phyloP scores from a whole-genome alignment of 2,113 vertebrate genomes.

The Rana temporaria region DNA sequence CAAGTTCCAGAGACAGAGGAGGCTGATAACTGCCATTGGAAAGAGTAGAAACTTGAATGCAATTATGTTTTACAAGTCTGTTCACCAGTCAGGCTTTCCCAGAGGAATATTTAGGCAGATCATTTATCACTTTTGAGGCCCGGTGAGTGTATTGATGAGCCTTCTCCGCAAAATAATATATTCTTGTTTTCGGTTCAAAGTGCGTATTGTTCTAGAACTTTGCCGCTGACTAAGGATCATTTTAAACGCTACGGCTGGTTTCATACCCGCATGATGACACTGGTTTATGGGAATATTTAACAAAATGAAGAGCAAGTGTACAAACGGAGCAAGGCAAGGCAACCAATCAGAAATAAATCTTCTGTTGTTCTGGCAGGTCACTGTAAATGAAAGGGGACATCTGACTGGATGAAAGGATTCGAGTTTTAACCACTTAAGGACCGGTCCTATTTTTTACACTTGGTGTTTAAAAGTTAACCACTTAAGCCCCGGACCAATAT shows the following conservation, averaged over 20 bases:
- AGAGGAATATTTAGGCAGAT: conserved; percentile 18
- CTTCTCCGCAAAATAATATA: neutral
- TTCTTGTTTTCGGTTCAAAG: conserved; percentile 10
- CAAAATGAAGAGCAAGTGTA: too few species aligned
- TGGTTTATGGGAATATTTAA: too few species aligned
- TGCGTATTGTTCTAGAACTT: conserved; percentile 11
- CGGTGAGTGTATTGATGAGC: conserved; percentile 2
- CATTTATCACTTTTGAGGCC: conserved; percentile 6
- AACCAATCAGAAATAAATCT: too few species aligned
- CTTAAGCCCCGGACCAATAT: too few species aligned
- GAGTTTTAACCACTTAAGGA: too few species aligned
- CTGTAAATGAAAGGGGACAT: too few species aligned
- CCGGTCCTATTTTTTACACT: too few species aligned
- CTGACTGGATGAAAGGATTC: too few species aligned
- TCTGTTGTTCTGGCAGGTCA: too few species aligned
- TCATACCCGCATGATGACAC: too few species aligned
- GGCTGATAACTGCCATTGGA: conserved; percentile 55
- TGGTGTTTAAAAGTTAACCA: too few species aligned
- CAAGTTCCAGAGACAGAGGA: conserved; percentile 60
- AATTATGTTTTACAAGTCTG: conserved; percentile 58
- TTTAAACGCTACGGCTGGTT: neutral
- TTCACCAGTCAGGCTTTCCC: conserved; percentile 49
- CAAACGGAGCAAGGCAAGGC: too few species aligned
- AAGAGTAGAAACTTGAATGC: conserved; percentile 54
- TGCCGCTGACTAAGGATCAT: neutral